phyloP scores from a whole-genome alignment of 2,113 vertebrate genomes.

The Ranitomeya imitator region DNA sequence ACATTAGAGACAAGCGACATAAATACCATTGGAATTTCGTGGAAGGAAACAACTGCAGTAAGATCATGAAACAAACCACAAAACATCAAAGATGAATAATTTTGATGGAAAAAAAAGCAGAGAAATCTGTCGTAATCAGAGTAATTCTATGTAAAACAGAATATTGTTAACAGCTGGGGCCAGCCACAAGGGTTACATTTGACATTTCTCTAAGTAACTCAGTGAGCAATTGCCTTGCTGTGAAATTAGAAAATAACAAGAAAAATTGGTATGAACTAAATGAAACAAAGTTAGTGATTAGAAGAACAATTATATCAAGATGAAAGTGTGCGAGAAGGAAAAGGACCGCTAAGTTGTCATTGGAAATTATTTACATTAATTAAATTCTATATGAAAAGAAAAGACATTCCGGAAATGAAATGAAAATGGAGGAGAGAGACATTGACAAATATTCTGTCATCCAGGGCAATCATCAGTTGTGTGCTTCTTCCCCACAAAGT shows the following conservation, averaged over 20 bases:
- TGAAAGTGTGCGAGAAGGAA: not conserved
- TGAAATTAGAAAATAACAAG: constrained; percentile 8
- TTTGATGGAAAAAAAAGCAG: not conserved
- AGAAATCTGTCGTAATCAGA: not conserved
- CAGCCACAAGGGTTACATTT: constrained; percentile 10
- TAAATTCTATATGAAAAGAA: not conserved
- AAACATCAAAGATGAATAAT: not conserved
- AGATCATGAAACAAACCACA: constrained; percentile 6
- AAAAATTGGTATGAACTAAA: constrained; percentile 8
- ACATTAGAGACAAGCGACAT: not conserved
- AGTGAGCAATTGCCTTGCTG: constrained; percentile 13
- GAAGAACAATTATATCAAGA: constrained; percentile 8
- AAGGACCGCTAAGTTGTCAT: not conserved
- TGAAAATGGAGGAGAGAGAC: not conserved
- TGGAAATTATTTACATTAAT: not conserved
- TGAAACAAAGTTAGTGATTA: constrained; percentile 2
- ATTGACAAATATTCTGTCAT: not conserved
- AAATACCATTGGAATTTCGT: not conserved
- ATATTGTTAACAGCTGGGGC: not conserved
- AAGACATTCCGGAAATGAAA: too few relatives aligned
- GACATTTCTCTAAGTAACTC: constrained; percentile 5
- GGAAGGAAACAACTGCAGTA: constrained; percentile 7
- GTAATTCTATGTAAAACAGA: not conserved
- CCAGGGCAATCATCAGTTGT: not conserved
- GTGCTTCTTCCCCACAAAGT: not conserved